Conservation (phyloP, 2,797 vertebrate genomes). For the Spinibarbus caldwelli region DNA sequence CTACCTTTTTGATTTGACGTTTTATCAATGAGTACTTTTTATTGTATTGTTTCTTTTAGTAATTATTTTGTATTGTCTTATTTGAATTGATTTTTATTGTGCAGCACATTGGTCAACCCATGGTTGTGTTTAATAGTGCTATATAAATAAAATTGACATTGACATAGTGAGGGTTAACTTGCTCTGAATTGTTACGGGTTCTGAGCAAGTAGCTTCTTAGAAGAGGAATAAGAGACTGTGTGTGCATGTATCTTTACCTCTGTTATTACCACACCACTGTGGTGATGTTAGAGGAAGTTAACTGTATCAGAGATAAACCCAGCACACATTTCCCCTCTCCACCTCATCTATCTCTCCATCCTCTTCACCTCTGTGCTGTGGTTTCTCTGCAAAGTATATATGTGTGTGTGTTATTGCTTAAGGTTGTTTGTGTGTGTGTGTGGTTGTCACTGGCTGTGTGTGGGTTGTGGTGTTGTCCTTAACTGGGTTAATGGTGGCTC, state of each 20-base stretch:
- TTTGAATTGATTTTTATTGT: too few relatives aligned
- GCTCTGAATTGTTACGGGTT: neutral
- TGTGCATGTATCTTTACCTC: slow-evolving; percentile 12
- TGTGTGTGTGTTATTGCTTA: slow-evolving; percentile 19
- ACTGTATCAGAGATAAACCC: slow-evolving; percentile 86
- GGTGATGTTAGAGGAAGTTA: slow-evolving; percentile 79
- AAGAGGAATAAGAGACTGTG: slow-evolving; percentile 17
- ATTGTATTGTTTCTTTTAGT: too few relatives aligned
- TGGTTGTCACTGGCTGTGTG: too few relatives aligned
- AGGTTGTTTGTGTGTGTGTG: slow-evolving; percentile 30
- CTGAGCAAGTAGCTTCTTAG: slow-evolving; percentile 32
- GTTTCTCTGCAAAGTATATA: slow-evolving; percentile 63
- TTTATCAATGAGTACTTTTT: too few relatives aligned
- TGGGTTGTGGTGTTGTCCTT: slow-evolving; percentile 12
- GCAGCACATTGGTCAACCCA: too few relatives aligned
- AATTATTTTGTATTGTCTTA: too few relatives aligned
- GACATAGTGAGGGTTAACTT: neutral
- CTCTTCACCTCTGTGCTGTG: slow-evolving; percentile 70
- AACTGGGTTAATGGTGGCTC: slow-evolving; percentile 44
- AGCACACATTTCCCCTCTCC: slow-evolving; percentile 63
- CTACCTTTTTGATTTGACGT: too few relatives aligned
- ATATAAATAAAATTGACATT: too few relatives aligned
- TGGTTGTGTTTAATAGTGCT: too few relatives aligned
- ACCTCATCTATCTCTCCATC: slow-evolving; percentile 61
- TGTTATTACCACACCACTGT: slow-evolving; percentile 55